Evolutionary conservation across 2,797 vertebrate genomes (phyloP), one percentile per base, ranked within the genome.

Genomic region (Falco naumanni): DNA sequence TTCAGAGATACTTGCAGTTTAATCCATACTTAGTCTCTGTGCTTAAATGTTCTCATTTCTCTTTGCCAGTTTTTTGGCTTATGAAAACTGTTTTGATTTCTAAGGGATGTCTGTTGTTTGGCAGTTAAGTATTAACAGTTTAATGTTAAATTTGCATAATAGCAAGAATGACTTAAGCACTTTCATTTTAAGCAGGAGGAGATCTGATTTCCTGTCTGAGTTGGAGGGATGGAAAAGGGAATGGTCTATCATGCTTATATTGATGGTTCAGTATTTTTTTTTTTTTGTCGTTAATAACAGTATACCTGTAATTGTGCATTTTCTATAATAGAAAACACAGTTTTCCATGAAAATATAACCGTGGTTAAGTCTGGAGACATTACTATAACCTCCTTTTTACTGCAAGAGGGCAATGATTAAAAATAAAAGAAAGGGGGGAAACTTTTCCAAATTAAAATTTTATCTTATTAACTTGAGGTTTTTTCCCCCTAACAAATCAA

Each of bases 61-160:
- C 81, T 68, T 74, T 74, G 60, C 63, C 22, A 10, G 5, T 45
- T 84, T 82, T 94, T 85, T 93, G 66, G 41, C 47, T 47, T 77
- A 28, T 65, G 75, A 74, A 34, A 78, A 26, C 45, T 81, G 29
- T 77, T 89, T 80, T 93, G 60, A 57, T 89, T 93, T 92, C 60
- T 60, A 65, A 68, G 64, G n/a, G 7, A 64, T 75, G 48, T 82
- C 75, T 92, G 68, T 89, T 95, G 45, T 92, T 94, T 75, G 72
- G 45, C 50, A 80, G 84, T 92, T 85, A 71, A 75, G 43, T 93
- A 89, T 81, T 95, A 94, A 81, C 57, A 78, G 66, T 90, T 95
- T 88, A 71, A 71, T 89, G 69, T 90, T 93, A 84, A 88, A 94
- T 95, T 84, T 92, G 21, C 26, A 43, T 91, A 89, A 78, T 83